Base-by-base conservation (phyloP, 2,888 invertebrate species). In the Cylindroiulus punctatus region DNA sequence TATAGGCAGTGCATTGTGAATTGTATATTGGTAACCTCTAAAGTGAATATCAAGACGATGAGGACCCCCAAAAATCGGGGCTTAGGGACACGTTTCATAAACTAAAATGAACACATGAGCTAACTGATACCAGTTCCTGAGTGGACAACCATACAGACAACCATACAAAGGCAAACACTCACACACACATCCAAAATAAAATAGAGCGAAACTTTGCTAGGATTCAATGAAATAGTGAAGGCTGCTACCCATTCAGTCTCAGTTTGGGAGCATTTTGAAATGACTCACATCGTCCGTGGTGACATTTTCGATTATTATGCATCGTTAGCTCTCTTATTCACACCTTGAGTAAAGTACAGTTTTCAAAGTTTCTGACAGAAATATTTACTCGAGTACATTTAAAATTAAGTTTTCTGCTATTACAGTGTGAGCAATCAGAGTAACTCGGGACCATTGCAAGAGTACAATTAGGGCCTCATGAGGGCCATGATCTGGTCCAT, bases 111-210 rank as follows among this genome's bases (percentile, higher is more conserved):
- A 83, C 83, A 83, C 83, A 83, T 83, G 40, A 44, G 40, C 83
- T 83, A 83, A 44, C 83, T 83, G 83, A 83, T 83, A 83, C 76
- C 76, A 83, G 44, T 83, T 83, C 83, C 83, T 83, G 83, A 83
- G 83, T 83, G 83, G 83, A 83, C 83, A 83, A 83, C 83, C 83
- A 83, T 44, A 83, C 83, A 83, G 10, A 83, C 83, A 83, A 26
- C 40, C 83, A 83, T 83, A 83, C 83, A 83, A 42, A 83, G 83
- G 83, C 83, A 83, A 83, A 83, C 26, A 42, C 44, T 83, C 44
- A 44, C 83, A 83, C 83, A 83, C 32, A 83, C 83, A 83, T 83
- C 12, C 83, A 83, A 83, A 83, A 83, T 83, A 83, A 83, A 83
- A 83, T 83, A 83, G 30, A 76, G 76, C 30, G 76, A 76, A 26